These are phyloP conservation scores for Portunus trituberculatus DNA, from an alignment of 1,140 invertebrate genomes.

Conservation along the genomic window DNA sequence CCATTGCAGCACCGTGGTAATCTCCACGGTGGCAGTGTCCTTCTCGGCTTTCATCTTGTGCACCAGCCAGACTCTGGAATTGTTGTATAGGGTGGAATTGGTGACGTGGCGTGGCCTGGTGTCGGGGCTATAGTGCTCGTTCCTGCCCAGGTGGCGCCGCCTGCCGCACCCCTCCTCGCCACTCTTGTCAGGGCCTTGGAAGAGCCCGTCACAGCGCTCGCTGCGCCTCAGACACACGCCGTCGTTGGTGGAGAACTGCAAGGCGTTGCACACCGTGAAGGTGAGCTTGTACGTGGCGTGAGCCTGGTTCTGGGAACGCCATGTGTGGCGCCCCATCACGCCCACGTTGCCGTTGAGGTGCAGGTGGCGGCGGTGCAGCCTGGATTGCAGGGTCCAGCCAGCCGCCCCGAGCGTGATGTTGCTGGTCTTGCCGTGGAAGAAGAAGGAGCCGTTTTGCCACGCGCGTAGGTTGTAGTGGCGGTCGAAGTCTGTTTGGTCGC, in stretches of 20 bases:
- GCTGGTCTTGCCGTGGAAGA: conserved; percentile 42
- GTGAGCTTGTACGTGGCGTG: not conserved
- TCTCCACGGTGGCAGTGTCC: not conserved
- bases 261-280: conserved; percentile 34
- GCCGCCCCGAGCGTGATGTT: not conserved
- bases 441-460: not conserved
- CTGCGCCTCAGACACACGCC: conserved; percentile 50
- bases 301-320: not conserved
- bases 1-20: not conserved
- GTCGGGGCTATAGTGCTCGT: not conserved
- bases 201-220: conserved; percentile 42
- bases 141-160: not conserved
- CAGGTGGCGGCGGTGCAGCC: not conserved
- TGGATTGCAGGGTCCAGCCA: conserved; percentile 2
- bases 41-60: conserved; percentile 37
- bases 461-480: not conserved
- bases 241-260: conserved; percentile 66
- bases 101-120: not conserved
- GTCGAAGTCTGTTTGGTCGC: conserved; percentile 21
- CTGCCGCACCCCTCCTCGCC: conserved; percentile 32
- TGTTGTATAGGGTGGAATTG: not conserved
- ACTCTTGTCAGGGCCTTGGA: conserved; percentile 38
- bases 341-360: not conserved
- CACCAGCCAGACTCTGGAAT: not conserved
- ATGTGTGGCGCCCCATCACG: conserved; percentile 15